phyloP scores from a whole-genome alignment of 2,888 invertebrate species.

The Nephrotoma guestfalica region DNA sequence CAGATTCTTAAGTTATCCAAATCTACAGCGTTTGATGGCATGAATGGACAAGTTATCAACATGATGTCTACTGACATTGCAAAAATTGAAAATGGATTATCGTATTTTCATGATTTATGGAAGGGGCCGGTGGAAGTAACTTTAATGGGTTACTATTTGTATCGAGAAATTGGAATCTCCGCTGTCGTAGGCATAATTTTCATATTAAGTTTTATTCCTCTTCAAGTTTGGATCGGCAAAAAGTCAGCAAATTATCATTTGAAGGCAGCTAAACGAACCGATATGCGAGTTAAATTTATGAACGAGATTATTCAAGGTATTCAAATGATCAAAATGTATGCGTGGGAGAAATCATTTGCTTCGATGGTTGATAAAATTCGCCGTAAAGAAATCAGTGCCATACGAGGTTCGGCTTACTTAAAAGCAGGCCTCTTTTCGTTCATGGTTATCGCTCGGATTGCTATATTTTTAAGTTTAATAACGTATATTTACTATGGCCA shows the following conservation, averaged over 20 bases:
- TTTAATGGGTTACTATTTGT: slow-evolving; percentile 36
- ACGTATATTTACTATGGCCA: slow-evolving; percentile 49
- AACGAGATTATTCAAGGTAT: slow-evolving; percentile 76
- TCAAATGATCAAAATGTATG: slow-evolving; percentile 79
- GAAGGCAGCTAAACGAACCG: slow-evolving; percentile 63
- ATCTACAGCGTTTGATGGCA: slow-evolving; percentile 71
- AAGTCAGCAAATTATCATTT: slow-evolving; percentile 48
- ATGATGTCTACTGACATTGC: slow-evolving; percentile 92
- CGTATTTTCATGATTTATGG: slow-evolving; percentile 85
- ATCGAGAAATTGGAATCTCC: slow-evolving; percentile 44
- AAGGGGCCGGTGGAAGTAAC: slow-evolving; percentile 59
- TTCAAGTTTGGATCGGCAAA: slow-evolving; percentile 59
- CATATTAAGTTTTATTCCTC: slow-evolving; percentile 55
- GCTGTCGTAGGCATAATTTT: slow-evolving; percentile 55
- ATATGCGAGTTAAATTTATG: slow-evolving; percentile 75
- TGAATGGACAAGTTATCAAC: slow-evolving; percentile 65
- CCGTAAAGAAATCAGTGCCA: slow-evolving; percentile 52
- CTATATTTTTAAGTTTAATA: slow-evolving; percentile 60
- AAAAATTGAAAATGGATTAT: slow-evolving; percentile 77
- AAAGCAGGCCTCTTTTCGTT: slow-evolving; percentile 54
- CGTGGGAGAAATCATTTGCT: slow-evolving; percentile 71
- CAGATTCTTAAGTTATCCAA: slow-evolving; percentile 51
- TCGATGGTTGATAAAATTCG: slow-evolving; percentile 57
- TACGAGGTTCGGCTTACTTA: slow-evolving; percentile 50
- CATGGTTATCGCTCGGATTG: slow-evolving; percentile 63